Evolutionary conservation across 2,113 vertebrate genomes (phyloP).

Genomic region (Phoxinus phoxinus): DNA sequence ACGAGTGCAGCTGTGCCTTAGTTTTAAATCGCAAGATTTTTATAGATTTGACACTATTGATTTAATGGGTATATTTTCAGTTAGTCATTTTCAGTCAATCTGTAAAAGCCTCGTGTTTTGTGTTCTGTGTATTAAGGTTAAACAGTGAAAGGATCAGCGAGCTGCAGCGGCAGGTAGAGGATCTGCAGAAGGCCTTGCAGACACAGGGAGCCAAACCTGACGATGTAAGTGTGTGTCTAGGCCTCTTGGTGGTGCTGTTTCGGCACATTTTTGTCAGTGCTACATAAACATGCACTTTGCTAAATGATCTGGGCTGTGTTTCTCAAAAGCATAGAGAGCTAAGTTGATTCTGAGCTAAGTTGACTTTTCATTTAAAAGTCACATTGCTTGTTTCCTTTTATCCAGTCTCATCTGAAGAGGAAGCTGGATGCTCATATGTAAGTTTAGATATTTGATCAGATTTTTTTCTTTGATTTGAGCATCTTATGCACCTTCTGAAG

Average conservation of each 20-base stretch:
- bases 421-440: slow-evolving; percentile 96
- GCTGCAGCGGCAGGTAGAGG: slow-evolving; percentile 92
- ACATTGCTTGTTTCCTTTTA: background rate
- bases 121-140: slow-evolving; percentile 73
- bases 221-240: slow-evolving; percentile 79
- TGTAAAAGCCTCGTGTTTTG: background rate
- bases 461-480: background rate
- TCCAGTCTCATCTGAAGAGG: slow-evolving; percentile 91
- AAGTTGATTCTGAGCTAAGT: no score
- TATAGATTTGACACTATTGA: no score
- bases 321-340: no score
- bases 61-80: no score
- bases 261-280: background rate
- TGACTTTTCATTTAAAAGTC: background rate
- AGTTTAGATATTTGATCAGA: slow-evolving; percentile 68
- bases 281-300: background rate
- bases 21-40: no score
- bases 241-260: slow-evolving; percentile 12
- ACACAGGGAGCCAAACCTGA: slow-evolving; percentile 89
- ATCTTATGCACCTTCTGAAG: background rate
- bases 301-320: background rate
- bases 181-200: slow-evolving; percentile 92
- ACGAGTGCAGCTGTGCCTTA: no score
- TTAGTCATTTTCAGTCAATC: no score
- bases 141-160: slow-evolving; percentile 83